Conservation (phyloP, 2,888 invertebrate genomes). For the Drosophila infuscata region DNA sequence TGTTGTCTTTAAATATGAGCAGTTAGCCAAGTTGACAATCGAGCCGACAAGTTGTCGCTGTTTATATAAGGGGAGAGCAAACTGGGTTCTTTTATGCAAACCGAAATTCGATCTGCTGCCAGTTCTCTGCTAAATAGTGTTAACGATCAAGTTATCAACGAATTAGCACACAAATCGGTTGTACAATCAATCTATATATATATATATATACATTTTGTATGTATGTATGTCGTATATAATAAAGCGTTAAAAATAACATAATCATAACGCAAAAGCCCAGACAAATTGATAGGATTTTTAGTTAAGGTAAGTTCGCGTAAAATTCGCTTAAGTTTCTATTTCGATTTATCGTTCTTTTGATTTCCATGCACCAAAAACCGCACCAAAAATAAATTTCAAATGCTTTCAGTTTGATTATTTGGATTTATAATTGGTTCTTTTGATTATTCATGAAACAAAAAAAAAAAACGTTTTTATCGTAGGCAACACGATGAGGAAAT, state of each 20-base stretch:
- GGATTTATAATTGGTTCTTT: conserved; percentile 18
- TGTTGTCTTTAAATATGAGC: conserved; percentile 31
- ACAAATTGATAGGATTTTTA: conserved; percentile 68
- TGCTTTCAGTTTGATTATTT: conserved; percentile 43
- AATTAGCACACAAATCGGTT: conserved; percentile 59
- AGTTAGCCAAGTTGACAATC: conserved; percentile 19
- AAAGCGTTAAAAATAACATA: conserved; percentile 33
- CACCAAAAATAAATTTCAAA: conserved; percentile 47
- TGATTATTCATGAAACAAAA: not conserved
- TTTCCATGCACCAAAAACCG: conserved; percentile 75
- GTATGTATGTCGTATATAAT: conserved; percentile 37
- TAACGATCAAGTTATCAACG: conserved; percentile 62
- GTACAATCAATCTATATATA: conserved; percentile 17
- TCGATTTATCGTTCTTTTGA: conserved; percentile 18
- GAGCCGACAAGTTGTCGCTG: conserved; percentile 26
- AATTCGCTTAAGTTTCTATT: conserved; percentile 56
- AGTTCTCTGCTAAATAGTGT: conserved; percentile 32
- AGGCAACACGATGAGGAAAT: conserved; percentile 15
- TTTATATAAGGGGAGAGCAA: conserved; percentile 28
- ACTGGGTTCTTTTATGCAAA: conserved; percentile 39
- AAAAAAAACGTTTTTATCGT: conserved; percentile 8
- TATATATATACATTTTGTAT: not conserved
- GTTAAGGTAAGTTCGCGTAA: conserved; percentile 80
- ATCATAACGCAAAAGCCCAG: conserved; percentile 53
- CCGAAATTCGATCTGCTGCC: conserved; percentile 52